phyloP scores from a whole-genome alignment of 2,888 invertebrate species.

The Eilema griseolum region DNA sequence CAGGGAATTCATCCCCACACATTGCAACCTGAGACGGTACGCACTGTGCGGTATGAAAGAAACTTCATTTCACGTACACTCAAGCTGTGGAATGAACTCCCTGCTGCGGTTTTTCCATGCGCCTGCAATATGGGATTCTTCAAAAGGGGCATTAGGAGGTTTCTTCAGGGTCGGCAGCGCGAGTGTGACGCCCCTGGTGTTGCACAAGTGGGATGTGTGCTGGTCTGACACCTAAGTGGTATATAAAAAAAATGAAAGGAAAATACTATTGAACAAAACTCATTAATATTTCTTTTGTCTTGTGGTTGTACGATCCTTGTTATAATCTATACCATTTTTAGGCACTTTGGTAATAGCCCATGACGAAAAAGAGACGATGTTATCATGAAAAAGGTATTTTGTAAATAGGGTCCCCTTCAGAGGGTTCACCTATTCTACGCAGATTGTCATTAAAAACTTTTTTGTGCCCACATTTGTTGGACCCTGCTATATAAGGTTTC shows the following conservation, averaged over 20 bases:
- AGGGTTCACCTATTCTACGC: constrained; percentile 29
- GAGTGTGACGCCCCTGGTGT: too few relatives aligned
- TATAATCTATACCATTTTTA: constrained; percentile 4
- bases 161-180: too few relatives aligned
- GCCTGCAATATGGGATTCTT: too few relatives aligned
- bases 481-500: constrained; percentile 15
- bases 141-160: too few relatives aligned
- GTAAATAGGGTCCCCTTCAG: constrained; percentile 24
- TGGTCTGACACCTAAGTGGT: too few relatives aligned
- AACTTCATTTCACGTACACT: too few relatives aligned
- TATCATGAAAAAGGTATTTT: constrained; percentile 32
- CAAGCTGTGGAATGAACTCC: too few relatives aligned
- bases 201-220: too few relatives aligned
- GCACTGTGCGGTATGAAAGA: too few relatives aligned
- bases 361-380: constrained; percentile 24
- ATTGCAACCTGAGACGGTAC: too few relatives aligned
- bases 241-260: not conserved
- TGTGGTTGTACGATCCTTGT: not conserved
- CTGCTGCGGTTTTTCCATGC: too few relatives aligned
- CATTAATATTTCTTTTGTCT: not conserved
- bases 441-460: constrained; percentile 32
- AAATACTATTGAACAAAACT: constrained; percentile 2
- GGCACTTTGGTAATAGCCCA: constrained; percentile 2
- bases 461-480: constrained; percentile 22
- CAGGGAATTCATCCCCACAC: too few relatives aligned